These are phyloP conservation scores for Holcopasites calliopsidis DNA, from an alignment of 1,140 invertebrate genomes.

Conservation along the genomic window DNA sequence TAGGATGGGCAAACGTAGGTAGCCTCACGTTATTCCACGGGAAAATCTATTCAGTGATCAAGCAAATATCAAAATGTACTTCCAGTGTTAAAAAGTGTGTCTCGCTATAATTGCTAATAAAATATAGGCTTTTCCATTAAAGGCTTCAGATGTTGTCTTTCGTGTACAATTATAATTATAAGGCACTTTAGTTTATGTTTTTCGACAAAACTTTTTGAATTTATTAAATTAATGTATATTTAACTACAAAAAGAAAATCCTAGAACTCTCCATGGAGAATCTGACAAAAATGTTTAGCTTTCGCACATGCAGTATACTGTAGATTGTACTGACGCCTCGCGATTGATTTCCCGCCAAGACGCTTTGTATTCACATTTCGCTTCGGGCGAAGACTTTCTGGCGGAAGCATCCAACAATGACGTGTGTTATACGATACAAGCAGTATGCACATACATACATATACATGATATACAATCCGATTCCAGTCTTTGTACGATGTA, in stretches of 20 bases:
- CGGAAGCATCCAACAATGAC: background rate
- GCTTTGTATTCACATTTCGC: conserved; percentile 1
- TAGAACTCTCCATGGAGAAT: background rate
- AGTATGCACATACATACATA: background rate
- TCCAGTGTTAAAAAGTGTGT: no score
- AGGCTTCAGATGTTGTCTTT: no score
- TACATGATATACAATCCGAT: background rate
- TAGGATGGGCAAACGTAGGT: conserved; percentile 89
- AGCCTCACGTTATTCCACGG: conserved; percentile 94
- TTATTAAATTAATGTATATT: no score
- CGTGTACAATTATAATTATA: no score
- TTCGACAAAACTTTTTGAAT: no score
- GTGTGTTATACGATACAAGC: background rate
- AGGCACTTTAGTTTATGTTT: no score
- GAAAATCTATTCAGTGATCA: conserved; percentile 82
- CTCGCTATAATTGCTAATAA: no score
- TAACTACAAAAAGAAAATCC: no score
- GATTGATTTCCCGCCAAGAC: conserved; percentile 59
- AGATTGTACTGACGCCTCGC: conserved; percentile 5
- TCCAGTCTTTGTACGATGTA: background rate
- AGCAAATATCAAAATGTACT: no score
- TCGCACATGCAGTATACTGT: background rate
- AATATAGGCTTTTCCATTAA: no score
- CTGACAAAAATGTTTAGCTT: conserved; percentile 26
- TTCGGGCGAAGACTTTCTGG: conserved; percentile 10